Base-by-base conservation (phyloP, 2,888 invertebrate genomes). In the Drosophila prostipennis region DNA sequence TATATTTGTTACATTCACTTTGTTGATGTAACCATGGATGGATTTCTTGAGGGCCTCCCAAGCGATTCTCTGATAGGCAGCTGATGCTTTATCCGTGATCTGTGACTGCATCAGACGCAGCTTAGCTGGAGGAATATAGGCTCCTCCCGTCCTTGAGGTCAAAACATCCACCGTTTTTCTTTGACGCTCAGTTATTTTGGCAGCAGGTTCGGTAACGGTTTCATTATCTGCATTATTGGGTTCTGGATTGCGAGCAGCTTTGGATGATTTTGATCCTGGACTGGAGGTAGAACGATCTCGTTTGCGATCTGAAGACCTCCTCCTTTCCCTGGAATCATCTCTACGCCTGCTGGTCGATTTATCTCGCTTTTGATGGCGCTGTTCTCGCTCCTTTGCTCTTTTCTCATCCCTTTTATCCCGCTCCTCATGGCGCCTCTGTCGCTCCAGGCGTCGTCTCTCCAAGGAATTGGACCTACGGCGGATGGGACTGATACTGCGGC, bases 1-100 rank as follows among this genome's bases (percentile, higher is more conserved):
- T 74, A 99, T 97, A 91, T 99, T 99, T 13, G 97, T 96, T 0
- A 96, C 96, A 91, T 99, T 99, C 1, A 99, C 96, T 93, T 99
- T 99, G 93, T 99, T 99, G 65, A 99, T 98, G 79, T 96, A 96
- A 80, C 99, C 99, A 89, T 99, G 98, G 76, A 99, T 97, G 8
- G 98, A 98, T 91, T 99, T 99, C 91, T 99, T 99, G 23, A 99
- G 92, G 0, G 98, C 98, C 93, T 99, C 99, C 99, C 99, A 99
- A 1, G 99, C 97, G 52, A 99, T 95, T 78, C 99, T 93, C 91
- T 99, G 99, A 92, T 97, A 99, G 2, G 97, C 97, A 26, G 96
- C 95, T 71, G 98, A 97, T n/a, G 96, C 94, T 93, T 99, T 99
- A 89, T 99, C 99, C 0, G 97, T 97, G 55, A 99, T 98, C 91